Evolutionary conservation across 2,888 invertebrate species (phyloP).

Genomic region (Cheilosia scutellata): DNA sequence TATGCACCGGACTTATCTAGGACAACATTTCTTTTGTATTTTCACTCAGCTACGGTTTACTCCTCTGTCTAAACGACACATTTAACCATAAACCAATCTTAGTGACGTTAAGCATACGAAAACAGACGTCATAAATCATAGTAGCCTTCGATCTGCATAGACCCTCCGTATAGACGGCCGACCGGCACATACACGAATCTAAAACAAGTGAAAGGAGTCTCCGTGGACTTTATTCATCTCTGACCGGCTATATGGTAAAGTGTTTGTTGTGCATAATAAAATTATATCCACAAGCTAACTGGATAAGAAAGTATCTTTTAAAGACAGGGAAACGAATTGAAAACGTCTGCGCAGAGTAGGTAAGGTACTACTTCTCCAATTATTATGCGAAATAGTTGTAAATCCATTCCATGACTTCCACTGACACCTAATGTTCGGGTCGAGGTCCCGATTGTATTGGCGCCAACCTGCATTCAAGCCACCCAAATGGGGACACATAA

Average conservation of each 20-base stretch:
- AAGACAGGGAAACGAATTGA: neutral
- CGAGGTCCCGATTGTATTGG: neutral
- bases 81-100: constrained; percentile 41
- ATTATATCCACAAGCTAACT: neutral
- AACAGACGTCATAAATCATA: constrained; percentile 45
- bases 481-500: too few species aligned
- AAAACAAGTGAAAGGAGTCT: constrained; percentile 49
- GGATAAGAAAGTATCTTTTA: neutral
- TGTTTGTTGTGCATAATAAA: neutral
- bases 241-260: neutral
- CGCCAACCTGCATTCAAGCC: neutral
- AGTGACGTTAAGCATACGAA: constrained; percentile 39
- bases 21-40: constrained; percentile 38
- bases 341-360: neutral
- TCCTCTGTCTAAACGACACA: neutral
- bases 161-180: neutral
- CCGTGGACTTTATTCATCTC: neutral
- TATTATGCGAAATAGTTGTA: neutral
- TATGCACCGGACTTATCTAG: constrained; percentile 18
- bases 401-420: neutral
- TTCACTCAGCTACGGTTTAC: neutral
- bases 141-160: constrained; percentile 11
- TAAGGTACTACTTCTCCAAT: neutral
- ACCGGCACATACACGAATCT: neutral
- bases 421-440: neutral